Evolutionary conservation across 2,113 vertebrate species (phyloP).

Genomic region (Mohoua ochrocephala): DNA sequence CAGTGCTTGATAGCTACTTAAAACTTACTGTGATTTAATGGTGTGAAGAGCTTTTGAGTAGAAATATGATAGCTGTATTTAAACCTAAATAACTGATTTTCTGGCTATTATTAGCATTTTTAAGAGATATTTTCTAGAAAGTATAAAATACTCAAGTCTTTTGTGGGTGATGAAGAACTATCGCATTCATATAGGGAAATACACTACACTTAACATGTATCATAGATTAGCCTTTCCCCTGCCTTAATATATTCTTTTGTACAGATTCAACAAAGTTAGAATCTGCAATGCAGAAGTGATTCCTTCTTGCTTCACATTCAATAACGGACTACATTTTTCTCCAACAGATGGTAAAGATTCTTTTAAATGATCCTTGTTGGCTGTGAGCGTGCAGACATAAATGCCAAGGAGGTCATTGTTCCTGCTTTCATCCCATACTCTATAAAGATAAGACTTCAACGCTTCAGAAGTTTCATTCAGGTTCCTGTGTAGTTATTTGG

Average conservation of each 20-base stretch:
- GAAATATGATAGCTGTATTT: not conserved
- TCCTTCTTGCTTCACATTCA: not conserved
- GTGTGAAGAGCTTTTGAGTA: not conserved
- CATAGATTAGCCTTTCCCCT: not conserved
- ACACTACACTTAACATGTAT: not conserved
- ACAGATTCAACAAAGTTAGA: not conserved
- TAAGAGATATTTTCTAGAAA: not conserved
- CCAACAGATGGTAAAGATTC: conserved; percentile 53
- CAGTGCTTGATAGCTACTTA: not conserved
- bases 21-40: not conserved
- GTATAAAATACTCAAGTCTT: not conserved
- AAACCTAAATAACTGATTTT: not conserved
- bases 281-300: not conserved
- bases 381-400: conserved; percentile 70
- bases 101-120: not conserved
- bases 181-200: not conserved
- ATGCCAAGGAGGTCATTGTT: conserved; percentile 70
- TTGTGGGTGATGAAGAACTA: not conserved
- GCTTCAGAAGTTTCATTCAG: not conserved
- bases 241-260: not conserved
- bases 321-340: not conserved
- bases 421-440: conserved; percentile 77
- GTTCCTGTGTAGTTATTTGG: not conserved
- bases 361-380: conserved; percentile 71
- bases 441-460: conserved; percentile 40